These are phyloP conservation scores for Etheostoma spectabile DNA, from an alignment of 2,113 vertebrate species.

Conservation along the genomic window DNA sequence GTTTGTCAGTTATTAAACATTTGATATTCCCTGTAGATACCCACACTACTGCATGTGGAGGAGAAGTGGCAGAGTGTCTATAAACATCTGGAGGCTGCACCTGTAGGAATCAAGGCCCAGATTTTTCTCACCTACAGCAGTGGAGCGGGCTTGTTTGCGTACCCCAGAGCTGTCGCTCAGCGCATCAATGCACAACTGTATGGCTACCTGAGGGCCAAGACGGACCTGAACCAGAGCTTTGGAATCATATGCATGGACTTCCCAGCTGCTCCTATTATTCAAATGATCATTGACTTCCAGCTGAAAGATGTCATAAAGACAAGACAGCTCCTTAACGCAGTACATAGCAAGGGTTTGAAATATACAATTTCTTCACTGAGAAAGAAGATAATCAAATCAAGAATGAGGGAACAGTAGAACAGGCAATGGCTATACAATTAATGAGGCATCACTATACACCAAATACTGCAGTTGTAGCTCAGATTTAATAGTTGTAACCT, in stretches of 20 bases:
- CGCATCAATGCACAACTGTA: constrained; percentile 82
- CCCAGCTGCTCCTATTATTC: constrained; percentile 81
- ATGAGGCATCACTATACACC: neutral
- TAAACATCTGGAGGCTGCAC: constrained; percentile 81
- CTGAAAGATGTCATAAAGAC: constrained; percentile 37
- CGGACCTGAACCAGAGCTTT: constrained; percentile 69
- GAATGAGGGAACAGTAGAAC: neutral
- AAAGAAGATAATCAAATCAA: constrained; percentile 10
- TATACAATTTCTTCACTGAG: constrained; percentile 2
- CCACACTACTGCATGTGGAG: constrained; percentile 74
- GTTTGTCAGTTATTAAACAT: neutral
- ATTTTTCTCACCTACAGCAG: constrained; percentile 88
- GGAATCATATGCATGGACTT: constrained; percentile 89
- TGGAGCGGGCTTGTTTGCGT: constrained; percentile 85
- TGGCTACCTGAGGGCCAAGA: constrained; percentile 74
- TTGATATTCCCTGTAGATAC: constrained; percentile 73
- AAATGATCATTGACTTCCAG: constrained; percentile 85
- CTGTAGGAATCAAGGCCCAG: constrained; percentile 63
- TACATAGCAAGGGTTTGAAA: constrained; percentile 4
- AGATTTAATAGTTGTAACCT: neutral
- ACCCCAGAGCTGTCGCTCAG: constrained; percentile 82
- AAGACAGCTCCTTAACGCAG: neutral
- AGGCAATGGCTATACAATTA: neutral
- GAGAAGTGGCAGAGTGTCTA: constrained; percentile 84
- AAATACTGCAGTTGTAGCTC: neutral